Conservation (phyloP, 2,113 vertebrate species). For the Dipodomys spectabilis region DNA sequence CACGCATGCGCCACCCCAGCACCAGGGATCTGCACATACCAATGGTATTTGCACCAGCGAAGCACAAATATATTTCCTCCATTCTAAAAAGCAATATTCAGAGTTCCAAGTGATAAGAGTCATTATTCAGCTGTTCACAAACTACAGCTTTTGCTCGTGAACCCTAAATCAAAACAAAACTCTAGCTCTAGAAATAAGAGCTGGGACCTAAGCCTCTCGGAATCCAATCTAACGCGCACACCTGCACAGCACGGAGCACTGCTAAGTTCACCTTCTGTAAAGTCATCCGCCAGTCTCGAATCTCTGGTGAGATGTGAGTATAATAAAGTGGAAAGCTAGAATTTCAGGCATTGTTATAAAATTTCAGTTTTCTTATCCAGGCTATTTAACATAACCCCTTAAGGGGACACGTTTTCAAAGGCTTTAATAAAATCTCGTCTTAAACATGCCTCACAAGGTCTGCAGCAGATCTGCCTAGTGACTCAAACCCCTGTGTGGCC, state of each 20-base stretch:
- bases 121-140: conserved; percentile 33
- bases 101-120: conserved; percentile 33
- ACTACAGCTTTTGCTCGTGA: conserved; percentile 36
- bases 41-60: neutral
- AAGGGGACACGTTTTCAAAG: conserved; percentile 71
- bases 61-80: conserved; percentile 29
- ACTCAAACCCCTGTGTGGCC: conserved; percentile 45
- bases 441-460: conserved; percentile 60
- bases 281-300: conserved; percentile 58
- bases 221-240: conserved; percentile 9
- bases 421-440: conserved; percentile 71
- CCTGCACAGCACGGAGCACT: conserved; percentile 59
- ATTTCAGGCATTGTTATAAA: conserved; percentile 72
- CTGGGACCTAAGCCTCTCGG: neutral
- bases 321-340: conserved; percentile 75
- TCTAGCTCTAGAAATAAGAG: neutral
- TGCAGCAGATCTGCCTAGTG: conserved; percentile 23
- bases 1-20: neutral
- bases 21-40: neutral
- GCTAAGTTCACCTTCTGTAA: conserved; percentile 53
- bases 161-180: neutral
- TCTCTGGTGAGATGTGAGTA: conserved; percentile 62
- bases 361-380: conserved; percentile 73
- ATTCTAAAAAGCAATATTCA: conserved; percentile 13
- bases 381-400: conserved; percentile 61